Base-by-base conservation (phyloP, 2,888 invertebrate genomes). In the Alsophila aescularia region DNA sequence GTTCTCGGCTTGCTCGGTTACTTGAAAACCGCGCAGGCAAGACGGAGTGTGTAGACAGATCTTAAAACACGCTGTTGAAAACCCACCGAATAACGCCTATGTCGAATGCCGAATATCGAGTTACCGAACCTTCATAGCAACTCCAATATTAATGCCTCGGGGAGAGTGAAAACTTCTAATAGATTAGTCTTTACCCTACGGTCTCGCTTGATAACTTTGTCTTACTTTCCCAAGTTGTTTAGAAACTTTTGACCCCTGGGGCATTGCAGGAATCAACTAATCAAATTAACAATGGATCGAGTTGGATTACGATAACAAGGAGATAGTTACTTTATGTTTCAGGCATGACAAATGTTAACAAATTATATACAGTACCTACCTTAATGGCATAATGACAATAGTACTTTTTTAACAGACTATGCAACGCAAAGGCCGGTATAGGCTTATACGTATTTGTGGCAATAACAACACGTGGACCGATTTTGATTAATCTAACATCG, bases 131-230 rank as follows among this genome's bases (percentile, higher is more conserved):
- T 41, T 34, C 39, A 44, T 31, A 36, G 18, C 31, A 52, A 59
- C 61, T 64, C 47, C 44, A 42, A 48, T 52, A 52, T 53, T 56
- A 50, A 59, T 57, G 48, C 54, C 48, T 39, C 7, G 40, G 43
- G 52, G 47, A 57, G 49, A 57, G 56, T 58, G 41, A 60, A 55
- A 53, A 59, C 55, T 59, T 53, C 24, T 56, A 36, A 51, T 52
- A 58, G 35, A 49, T 47, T 47, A 58, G 44, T 39, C 41, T 53
- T 57, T 57, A 31, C 41, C 34, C 47, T n/a, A 12, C 50, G 54
- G 52, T 37, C 48, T 52, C 45, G 35, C 40, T 47, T 49, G 13
- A 18, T 32, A 57, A 59, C 52, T 55, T 54, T 31, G 41, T 47
- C 40, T 57, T 57, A 47, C 47, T 53, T 56, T 50, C 40, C 29